Evolutionary conservation across 2,797 vertebrate genomes (phyloP).

Genomic region (Poliocrania exsul): DNA sequence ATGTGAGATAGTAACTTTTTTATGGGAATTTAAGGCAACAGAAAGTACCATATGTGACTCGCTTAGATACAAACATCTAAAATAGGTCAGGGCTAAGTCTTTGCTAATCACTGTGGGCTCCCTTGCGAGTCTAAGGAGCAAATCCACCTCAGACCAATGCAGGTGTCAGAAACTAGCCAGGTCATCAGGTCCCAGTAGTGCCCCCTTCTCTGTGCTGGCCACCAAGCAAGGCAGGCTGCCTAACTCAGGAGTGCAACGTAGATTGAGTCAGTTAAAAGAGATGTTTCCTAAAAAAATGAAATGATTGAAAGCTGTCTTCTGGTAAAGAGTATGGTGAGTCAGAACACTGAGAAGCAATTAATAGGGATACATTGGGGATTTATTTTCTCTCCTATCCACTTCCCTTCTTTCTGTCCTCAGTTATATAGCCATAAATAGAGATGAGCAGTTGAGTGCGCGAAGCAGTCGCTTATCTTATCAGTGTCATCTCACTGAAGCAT

Average conservation of each 20-base stretch:
- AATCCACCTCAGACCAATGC: neutral
- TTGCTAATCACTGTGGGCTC: neutral
- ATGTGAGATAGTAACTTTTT: neutral
- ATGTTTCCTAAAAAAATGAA: neutral
- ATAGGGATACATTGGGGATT: neutral
- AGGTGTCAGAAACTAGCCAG: neutral
- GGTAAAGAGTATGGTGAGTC: neutral
- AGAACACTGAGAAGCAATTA: neutral
- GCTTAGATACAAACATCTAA: neutral
- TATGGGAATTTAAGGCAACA: neutral
- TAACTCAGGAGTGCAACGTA: neutral
- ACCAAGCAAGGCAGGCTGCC: neutral
- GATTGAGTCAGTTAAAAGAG: neutral
- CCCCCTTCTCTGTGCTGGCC: neutral
- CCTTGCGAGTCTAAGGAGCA: neutral
- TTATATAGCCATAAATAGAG: slow-evolving; percentile 15
- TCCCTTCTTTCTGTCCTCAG: neutral
- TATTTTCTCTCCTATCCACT: neutral
- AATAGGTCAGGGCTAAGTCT: slow-evolving; percentile 13
- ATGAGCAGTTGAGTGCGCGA: neutral
- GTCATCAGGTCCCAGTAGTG: neutral
- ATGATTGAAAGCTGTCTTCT: neutral
- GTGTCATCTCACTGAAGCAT: neutral
- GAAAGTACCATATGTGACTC: neutral
- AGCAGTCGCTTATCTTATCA: slow-evolving; percentile 20